Percentiles rank a stretch among this genome's conserved stretches.
Conservation (phyloP, 2,797 vertebrate genomes). For the Phaenicophaeus curvirostris region DNA sequence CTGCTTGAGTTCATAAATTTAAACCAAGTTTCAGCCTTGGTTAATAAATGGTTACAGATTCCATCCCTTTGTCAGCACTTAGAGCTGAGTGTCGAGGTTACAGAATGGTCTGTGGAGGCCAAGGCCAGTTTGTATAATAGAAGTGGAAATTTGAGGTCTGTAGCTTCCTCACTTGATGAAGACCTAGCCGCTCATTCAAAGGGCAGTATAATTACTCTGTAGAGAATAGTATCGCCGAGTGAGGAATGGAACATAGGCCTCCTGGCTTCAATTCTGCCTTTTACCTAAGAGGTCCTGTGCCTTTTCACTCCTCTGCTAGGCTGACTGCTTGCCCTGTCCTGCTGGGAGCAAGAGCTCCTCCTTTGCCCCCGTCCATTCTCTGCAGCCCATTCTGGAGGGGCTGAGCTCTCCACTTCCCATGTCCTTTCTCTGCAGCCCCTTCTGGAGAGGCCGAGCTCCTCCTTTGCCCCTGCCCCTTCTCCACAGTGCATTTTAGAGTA, state of each 20-base stretch:
- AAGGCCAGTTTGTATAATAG: neutral
- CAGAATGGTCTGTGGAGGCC: neutral
- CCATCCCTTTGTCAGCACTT: neutral
- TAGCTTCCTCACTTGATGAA: neutral
- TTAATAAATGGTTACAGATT: neutral
- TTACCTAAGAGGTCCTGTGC: neutral
- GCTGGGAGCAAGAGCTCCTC: neutral
- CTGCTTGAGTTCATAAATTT: neutral
- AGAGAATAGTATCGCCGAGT: neutral
- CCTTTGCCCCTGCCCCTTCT: neutral
- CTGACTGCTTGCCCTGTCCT: neutral
- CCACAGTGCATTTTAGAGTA: neutral
- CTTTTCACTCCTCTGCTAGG: neutral
- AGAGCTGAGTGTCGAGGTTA: neutral
- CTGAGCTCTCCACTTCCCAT: neutral
- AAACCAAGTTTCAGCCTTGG: neutral
- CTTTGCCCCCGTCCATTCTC: neutral
- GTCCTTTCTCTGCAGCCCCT: neutral
- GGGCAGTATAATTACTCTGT: neutral
- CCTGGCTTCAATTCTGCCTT: neutral
- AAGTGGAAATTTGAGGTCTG: neutral
- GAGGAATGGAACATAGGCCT: neutral
- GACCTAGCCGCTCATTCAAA: neutral
- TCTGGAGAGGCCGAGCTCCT: neutral
- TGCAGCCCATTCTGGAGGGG: neutral